Conservation (phyloP, 2,113 vertebrate genomes). For the Scomber colias region DNA sequence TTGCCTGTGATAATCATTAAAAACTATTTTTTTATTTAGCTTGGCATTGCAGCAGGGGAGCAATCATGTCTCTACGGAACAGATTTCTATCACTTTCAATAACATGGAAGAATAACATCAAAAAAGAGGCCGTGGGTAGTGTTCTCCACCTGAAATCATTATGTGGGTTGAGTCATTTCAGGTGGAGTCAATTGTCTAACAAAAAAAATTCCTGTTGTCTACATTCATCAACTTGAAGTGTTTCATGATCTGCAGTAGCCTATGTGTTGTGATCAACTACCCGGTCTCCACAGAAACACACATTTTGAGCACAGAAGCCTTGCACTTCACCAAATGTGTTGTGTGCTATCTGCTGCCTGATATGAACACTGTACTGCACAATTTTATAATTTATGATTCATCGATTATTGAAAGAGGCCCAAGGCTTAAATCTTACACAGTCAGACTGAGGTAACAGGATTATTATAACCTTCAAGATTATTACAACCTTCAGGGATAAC, state of each 20-base stretch:
- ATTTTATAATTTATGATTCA: slow-evolving; percentile 36
- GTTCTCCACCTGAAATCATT: not conserved
- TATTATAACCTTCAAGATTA: not conserved
- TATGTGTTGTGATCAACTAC: slow-evolving; percentile 30
- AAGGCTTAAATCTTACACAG: not conserved
- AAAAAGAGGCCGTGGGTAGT: not conserved
- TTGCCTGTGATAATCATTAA: too few species aligned
- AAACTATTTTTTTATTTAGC: too few species aligned
- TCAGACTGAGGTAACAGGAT: not conserved
- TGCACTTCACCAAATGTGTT: slow-evolving; percentile 24
- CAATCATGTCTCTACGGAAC: slow-evolving; percentile 3
- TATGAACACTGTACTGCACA: slow-evolving; percentile 24
- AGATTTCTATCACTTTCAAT: slow-evolving; percentile 27
- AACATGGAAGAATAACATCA: not conserved
- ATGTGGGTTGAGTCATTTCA: not conserved
- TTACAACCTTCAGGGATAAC: slow-evolving; percentile 1
- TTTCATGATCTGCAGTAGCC: slow-evolving; percentile 43
- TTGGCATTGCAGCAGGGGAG: not conserved
- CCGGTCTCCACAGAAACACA: slow-evolving; percentile 80
- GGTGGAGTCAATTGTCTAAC: not conserved
- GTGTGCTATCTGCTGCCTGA: slow-evolving; percentile 28
- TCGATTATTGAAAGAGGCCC: slow-evolving; percentile 9
- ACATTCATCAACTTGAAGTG: slow-evolving; percentile 32
- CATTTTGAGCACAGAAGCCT: slow-evolving; percentile 54
- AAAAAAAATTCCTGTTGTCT: not conserved